phyloP scores from a whole-genome alignment of 2,888 invertebrate species.

The Dermolepida albohirtum region DNA sequence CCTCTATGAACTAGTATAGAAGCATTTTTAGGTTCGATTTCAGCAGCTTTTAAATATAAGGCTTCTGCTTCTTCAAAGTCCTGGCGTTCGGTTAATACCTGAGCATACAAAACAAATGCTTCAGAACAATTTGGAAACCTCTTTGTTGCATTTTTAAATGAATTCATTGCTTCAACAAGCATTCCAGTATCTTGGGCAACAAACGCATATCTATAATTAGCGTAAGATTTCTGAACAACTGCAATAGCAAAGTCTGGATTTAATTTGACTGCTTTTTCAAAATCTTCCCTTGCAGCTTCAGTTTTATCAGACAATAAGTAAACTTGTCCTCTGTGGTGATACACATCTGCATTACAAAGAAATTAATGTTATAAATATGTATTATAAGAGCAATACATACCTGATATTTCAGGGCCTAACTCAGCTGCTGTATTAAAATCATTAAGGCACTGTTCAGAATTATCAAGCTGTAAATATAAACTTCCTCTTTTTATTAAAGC shows the following conservation, averaged over 20 bases:
- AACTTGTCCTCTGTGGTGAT: slow-evolving; percentile 92
- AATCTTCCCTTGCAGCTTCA: slow-evolving; percentile 84
- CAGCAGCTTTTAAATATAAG: slow-evolving; percentile 83
- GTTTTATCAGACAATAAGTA: slow-evolving; percentile 84
- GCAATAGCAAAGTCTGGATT: slow-evolving; percentile 89
- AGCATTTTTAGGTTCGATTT: slow-evolving; percentile 87
- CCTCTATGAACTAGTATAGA: slow-evolving; percentile 90
- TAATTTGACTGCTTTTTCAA: slow-evolving; percentile 83
- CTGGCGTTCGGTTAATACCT: slow-evolving; percentile 88
- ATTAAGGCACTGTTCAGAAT: slow-evolving; percentile 77
- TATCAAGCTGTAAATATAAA: slow-evolving; percentile 82
- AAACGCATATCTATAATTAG: slow-evolving; percentile 75
- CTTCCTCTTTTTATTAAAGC: slow-evolving; percentile 91
- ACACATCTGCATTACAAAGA: slow-evolving; percentile 78
- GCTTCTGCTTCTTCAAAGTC: slow-evolving; percentile 86
- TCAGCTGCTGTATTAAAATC: slow-evolving; percentile 84
- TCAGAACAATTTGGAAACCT: slow-evolving; percentile 89
- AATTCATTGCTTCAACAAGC: slow-evolving; percentile 74
- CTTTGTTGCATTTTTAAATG: slow-evolving; percentile 81
- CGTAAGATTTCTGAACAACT: slow-evolving; percentile 90
- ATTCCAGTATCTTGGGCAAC: slow-evolving; percentile 66
- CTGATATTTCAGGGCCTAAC: slow-evolving; percentile 76
- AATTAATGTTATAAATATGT: slow-evolving; percentile 5
- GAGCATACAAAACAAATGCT: slow-evolving; percentile 89
- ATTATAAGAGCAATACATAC: slow-evolving; percentile 46